phyloP scores from a whole-genome alignment of 1,140 invertebrate species.

The Pseudomyrmex pallidus region DNA sequence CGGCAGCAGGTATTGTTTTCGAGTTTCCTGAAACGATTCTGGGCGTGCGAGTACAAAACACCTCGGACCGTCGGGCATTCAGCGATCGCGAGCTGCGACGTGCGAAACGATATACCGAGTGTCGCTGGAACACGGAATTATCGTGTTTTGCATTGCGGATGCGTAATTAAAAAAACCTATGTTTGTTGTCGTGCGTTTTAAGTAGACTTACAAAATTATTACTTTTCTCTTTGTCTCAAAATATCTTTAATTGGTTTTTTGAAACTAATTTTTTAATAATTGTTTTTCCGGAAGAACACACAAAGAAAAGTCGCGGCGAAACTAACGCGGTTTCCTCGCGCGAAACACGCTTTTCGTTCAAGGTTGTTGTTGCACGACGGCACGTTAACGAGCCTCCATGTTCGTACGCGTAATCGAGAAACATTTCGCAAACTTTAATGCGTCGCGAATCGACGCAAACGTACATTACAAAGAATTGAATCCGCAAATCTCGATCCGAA shows the following conservation, averaged over 20 bases:
- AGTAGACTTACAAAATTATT: no score
- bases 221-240: neutral
- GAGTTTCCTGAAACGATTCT: constrained; percentile 70
- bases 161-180: no score
- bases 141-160: no score
- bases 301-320: neutral
- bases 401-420: constrained; percentile 32
- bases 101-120: constrained; percentile 31
- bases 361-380: constrained; percentile 24
- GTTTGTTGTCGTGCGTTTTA: no score
- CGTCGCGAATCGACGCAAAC: neutral
- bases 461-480: neutral
- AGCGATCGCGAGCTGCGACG: neutral
- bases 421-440: constrained; percentile 30
- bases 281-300: neutral
- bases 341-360: constrained; percentile 34
- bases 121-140: neutral
- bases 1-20: constrained; percentile 73
- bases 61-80: constrained; percentile 11
- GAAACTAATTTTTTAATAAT: neutral
- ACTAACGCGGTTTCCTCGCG: neutral
- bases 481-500: neutral
- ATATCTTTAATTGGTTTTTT: neutral
- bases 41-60: constrained; percentile 61
- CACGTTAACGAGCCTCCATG: constrained; percentile 29